Evolutionary conservation across 2,113 vertebrate genomes (phyloP).

Genomic region (Andinoacara biseriatus): DNA sequence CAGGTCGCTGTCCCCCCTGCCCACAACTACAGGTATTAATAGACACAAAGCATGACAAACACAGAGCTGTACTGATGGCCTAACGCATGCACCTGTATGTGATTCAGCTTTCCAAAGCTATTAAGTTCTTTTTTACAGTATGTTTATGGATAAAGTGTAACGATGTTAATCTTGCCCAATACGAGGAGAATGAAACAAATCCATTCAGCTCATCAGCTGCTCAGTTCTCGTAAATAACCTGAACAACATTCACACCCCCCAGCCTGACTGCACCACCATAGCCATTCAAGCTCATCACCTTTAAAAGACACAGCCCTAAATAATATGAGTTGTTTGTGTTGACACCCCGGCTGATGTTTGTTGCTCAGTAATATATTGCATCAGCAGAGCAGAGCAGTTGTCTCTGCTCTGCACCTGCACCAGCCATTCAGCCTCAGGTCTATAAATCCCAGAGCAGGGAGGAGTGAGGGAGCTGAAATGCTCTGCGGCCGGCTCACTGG

Average conservation of each 20-base stretch:
- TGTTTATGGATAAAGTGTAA: slow-evolving; percentile 3
- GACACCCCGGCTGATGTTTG: slow-evolving; percentile 67
- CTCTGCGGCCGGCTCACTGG: slow-evolving; percentile 38
- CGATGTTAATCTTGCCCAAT: slow-evolving; percentile 9
- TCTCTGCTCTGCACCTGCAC: slow-evolving; percentile 71
- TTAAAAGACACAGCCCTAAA: slow-evolving; percentile 69
- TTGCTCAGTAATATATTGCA: slow-evolving; percentile 67
- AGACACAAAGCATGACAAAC: slow-evolving; percentile 33
- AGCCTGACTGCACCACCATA: slow-evolving; percentile 29
- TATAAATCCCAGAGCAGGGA: slow-evolving; percentile 67
- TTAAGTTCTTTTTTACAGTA: neutral
- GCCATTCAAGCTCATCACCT: slow-evolving; percentile 57
- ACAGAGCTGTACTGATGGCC: neutral
- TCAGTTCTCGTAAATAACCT: slow-evolving; percentile 40
- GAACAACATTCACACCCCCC: slow-evolving; percentile 15
- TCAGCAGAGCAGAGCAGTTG: slow-evolving; percentile 66
- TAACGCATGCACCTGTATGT: neutral
- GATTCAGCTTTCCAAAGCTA: neutral
- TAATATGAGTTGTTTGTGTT: slow-evolving; percentile 68
- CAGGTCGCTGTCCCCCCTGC: slow-evolving; percentile 30
- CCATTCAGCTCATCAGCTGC: slow-evolving; percentile 18
- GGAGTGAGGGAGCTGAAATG: slow-evolving; percentile 51
- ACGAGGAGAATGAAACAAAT: neutral
- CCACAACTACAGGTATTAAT: slow-evolving; percentile 54
- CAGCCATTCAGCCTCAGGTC: slow-evolving; percentile 61